Conservation (phyloP, 2,113 vertebrate genomes). For the Poeciliopsis occidentalis region DNA sequence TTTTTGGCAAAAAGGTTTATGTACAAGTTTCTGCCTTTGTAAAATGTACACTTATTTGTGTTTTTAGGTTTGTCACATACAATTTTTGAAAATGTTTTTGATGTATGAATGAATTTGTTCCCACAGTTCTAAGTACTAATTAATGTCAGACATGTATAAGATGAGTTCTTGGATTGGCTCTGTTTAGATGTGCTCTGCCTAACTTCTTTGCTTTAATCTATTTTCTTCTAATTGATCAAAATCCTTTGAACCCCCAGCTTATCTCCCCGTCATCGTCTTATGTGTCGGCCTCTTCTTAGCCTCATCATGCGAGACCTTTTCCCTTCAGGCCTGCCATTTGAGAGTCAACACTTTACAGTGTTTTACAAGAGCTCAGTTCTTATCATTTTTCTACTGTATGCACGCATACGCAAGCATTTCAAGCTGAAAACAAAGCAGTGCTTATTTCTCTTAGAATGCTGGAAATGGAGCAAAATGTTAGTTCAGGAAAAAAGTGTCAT, state of each 20-base stretch:
- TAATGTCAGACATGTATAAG: background rate
- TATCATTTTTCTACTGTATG: background rate
- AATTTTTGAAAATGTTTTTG: background rate
- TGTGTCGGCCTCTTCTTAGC: slow-evolving; percentile 10
- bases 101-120: background rate
- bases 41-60: background rate
- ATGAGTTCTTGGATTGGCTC: no score
- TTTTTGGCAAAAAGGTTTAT: background rate
- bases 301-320: slow-evolving; percentile 48
- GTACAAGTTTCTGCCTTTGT: background rate
- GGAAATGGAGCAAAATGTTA: background rate
- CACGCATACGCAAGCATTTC: background rate
- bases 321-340: slow-evolving; percentile 41
- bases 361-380: slow-evolving; percentile 7
- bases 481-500: background rate
- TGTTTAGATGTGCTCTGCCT: no score
- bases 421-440: background rate
- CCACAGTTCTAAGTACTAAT: background rate
- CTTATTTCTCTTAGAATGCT: background rate
- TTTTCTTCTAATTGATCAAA: background rate
- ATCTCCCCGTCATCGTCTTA: background rate
- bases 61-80: background rate
- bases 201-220: background rate
- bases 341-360: slow-evolving; percentile 19
- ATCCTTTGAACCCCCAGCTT: background rate